Percentiles rank a stretch among this genome's conserved stretches.
These are phyloP conservation scores for Melinaea marsaeus DNA, from an alignment of 2,888 invertebrate genomes.

Conservation along the genomic window DNA sequence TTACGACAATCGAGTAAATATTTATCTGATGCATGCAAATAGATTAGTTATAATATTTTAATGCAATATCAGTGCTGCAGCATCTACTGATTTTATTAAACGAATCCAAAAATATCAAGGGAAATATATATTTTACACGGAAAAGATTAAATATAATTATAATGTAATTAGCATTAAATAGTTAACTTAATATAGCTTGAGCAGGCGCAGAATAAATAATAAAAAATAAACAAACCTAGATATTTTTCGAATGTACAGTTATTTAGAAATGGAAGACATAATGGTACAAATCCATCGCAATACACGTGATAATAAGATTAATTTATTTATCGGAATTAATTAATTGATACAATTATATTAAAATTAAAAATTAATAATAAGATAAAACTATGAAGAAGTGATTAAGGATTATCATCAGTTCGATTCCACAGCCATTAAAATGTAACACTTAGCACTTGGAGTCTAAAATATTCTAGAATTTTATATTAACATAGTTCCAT, in stretches of 20 bases:
- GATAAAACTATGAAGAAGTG: conserved; percentile 53
- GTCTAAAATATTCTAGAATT: conserved; percentile 49
- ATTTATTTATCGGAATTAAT: conserved; percentile 42
- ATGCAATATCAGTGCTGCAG: conserved; percentile 18
- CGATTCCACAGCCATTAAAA: conserved; percentile 75
- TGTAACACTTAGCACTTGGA: conserved; percentile 70
- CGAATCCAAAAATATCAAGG: conserved; percentile 19
- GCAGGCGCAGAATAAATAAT: conserved; percentile 60
- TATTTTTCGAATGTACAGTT: conserved; percentile 45
- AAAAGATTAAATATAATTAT: conserved; percentile 29
- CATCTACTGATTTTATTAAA: conserved; percentile 20
- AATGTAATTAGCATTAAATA: conserved; percentile 37
- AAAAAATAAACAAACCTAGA: conserved; percentile 46
- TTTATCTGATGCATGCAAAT: conserved; percentile 38
- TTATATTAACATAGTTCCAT: conserved; percentile 38
- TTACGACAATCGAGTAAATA: conserved; percentile 34
- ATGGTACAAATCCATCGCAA: conserved; percentile 66
- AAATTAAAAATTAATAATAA: conserved; percentile 45
- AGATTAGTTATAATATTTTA: conserved; percentile 26
- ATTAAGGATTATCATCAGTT: conserved; percentile 70
- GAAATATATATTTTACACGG: conserved; percentile 13
- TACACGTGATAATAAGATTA: conserved; percentile 49
- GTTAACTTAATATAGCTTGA: conserved; percentile 56
- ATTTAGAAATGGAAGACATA: conserved; percentile 73
- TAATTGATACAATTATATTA: conserved; percentile 44